Base-by-base conservation (phyloP, 1,140 invertebrate genomes). In the Sarcophaga bullata region DNA sequence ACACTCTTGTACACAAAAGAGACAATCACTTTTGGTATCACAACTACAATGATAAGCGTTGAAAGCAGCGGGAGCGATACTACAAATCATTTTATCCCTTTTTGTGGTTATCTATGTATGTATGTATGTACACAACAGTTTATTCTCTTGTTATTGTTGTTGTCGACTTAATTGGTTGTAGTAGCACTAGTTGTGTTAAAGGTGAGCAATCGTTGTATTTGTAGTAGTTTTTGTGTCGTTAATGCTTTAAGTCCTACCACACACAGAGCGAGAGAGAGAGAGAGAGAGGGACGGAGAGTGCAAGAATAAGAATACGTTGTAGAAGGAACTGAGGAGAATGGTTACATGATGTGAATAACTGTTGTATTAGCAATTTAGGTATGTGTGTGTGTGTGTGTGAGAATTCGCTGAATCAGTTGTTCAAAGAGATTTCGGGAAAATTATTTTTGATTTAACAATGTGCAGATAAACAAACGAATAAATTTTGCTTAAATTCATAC, bases 81-180 rank as follows among this genome's bases (percentile, higher is more conserved):
- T 68, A 68, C 62, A 68, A 68, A 68, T 68, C 62, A 68, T 68
- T 68, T 68, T 68, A 68, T 68, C 62, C 62, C n/a, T 68, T 37
- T 68, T 68, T 68, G 62, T 68, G 62, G 62, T 68, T 68, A 68
- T 6, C 6, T 8, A 9, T 68, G 62, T 25, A 13, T 37, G 25
- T 37, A 37, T 37, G 25, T 37, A 37, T 4, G 4, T 4, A 37
- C n/a, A 37, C 25, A 37, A 4, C 25, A 37, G 25, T 37, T 37
- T 37, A 37, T 37, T 13, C 17, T 62, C n/a, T 62, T 68, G 62
- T 25, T 68, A 19, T 9, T 52, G 50, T 52, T 10, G 54, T 58
- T 58, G 54, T 58, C 15, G 13, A n/a, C 15, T 58, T 7, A 4
- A 58, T n/a, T 58, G 54, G n/a, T 58, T 58, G 54, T 58, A 58